Evolutionary conservation across 2,797 vertebrate species (phyloP), one percentile per base, ranked within the genome.

Genomic region (Hyperoplus immaculatus): DNA sequence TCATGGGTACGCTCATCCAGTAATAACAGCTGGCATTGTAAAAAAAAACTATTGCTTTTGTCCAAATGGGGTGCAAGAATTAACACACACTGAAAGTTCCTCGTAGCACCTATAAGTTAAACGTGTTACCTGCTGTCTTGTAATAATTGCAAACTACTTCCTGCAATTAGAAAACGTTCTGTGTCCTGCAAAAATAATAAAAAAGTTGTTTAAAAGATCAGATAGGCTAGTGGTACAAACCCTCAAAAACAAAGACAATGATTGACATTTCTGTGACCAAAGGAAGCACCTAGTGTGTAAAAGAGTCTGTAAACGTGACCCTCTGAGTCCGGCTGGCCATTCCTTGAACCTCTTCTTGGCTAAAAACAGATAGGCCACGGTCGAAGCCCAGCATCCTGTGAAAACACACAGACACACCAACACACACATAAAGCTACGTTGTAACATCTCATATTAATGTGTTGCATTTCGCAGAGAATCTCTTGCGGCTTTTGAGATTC

Each of bases 291-390:
- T 4, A 51, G 46, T 54, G 36, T 57, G 62, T 63, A 13, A 29
- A 29, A 62, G 9, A 69, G 69, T 56, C 14, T 70, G 29, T n/a
- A 39, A 69, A 79, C 51, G 74, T 69, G 64, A 78, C 57, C 63
- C 43, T 29, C 29, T 0, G 53, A 81, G 71, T 73, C 72, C 77
- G 78, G 70, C 14, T 63, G 80, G 62, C 59, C 66, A 70, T 49
- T 74, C 77, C 76, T 85, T 88, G 69, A 83, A 84, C 84, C 81
- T 54, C 57, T 83, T 86, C 88, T 83, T 76, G 81, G 58, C 51
- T 81, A 64, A 57, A 29, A 69, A 65, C 46, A 60, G 53, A 77
- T 29, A 29, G 69, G 74, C n/a, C 82, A 83, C 1, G 76, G 67
- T 60, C 36, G 10, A 73, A 62, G 75, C 79, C 3, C 75, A 72